A percentile compares a stretch with the other conserved stretches of the same genome.
Evolutionary conservation across 2,888 invertebrate species (phyloP).

Genomic region (Parnassius glacialis): DNA sequence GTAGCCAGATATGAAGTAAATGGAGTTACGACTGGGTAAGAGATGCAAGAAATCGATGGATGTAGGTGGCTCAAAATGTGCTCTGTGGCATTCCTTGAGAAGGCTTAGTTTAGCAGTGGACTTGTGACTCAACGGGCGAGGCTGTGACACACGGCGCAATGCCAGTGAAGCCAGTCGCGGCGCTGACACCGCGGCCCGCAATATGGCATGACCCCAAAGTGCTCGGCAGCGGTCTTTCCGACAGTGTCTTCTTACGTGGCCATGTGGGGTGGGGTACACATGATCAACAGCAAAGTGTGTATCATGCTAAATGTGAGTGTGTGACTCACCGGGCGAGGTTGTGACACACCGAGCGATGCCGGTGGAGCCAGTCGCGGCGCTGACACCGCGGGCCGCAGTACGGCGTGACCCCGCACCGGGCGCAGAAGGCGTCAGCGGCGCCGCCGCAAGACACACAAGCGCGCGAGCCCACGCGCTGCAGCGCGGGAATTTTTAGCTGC

Average conservation of each 20-base stretch:
- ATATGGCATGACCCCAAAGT: constrained; percentile 64
- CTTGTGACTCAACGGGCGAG: constrained; percentile 47
- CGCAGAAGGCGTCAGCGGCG: constrained; percentile 51
- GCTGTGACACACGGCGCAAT: constrained; percentile 58
- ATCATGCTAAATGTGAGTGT: no score
- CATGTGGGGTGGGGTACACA: no score
- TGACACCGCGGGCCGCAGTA: constrained; percentile 63
- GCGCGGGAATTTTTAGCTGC: constrained; percentile 59
- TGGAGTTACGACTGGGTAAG: no score
- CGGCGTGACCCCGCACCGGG: constrained; percentile 58
- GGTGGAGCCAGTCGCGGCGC: constrained; percentile 51
- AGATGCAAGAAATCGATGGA: no score
- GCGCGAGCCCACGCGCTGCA: constrained; percentile 45
- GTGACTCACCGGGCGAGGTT: constrained; percentile 54
- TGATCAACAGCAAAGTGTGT: no score
- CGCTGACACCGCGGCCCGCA: constrained; percentile 57
- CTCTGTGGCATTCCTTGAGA: no score
- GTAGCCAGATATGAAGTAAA: no score
- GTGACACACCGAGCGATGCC: constrained; percentile 59
- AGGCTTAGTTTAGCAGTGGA: no score
- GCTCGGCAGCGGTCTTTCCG: constrained; percentile 43
- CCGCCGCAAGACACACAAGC: constrained; percentile 55
- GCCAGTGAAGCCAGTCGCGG: constrained; percentile 55
- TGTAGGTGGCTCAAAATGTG: no score
- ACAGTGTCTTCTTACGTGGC: no score